Percentiles rank a stretch among this genome's conserved stretches.
Evolutionary conservation across 2,888 invertebrate species (phyloP).

Genomic region (Ceriagrion tenellum): DNA sequence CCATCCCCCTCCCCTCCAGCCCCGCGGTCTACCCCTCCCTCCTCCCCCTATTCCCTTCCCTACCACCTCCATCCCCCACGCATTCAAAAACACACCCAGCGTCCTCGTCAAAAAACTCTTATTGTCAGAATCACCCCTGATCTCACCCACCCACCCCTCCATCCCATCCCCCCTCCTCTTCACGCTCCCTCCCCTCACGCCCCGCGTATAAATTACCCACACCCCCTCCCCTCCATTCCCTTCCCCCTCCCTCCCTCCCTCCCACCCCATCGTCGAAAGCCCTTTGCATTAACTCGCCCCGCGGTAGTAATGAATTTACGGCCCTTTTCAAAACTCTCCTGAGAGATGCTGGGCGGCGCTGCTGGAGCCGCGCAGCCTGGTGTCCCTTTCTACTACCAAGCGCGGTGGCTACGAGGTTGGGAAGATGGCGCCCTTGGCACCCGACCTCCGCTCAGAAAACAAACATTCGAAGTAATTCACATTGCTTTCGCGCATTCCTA

Average conservation of each 20-base stretch:
- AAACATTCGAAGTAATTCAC: too few species aligned
- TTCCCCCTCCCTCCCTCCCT: not conserved
- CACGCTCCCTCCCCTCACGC: not conserved
- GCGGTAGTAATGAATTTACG: slow-evolving; percentile 15
- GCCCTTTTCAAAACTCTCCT: not conserved
- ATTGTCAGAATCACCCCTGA: not conserved
- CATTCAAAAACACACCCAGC: not conserved
- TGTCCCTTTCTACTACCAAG: not conserved
- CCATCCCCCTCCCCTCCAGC: not conserved
- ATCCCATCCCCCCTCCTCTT: not conserved
- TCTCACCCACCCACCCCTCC: not conserved
- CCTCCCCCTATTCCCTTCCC: not conserved
- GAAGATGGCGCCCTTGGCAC: not conserved
- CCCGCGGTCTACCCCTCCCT: not conserved
- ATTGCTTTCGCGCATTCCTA: too few species aligned
- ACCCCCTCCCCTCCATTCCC: not conserved
- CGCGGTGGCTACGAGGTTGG: not conserved
- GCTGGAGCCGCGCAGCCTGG: not conserved
- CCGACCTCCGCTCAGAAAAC: too few species aligned
- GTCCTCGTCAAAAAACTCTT: not conserved
- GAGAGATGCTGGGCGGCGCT: not conserved
- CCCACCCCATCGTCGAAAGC: not conserved
- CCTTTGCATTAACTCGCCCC: not conserved
- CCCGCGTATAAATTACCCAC: not conserved
- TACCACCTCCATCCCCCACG: not conserved